These are phyloP conservation scores for Heliconius melpomene DNA, from an alignment of 1,140 invertebrate species.

Conservation along the genomic window DNA sequence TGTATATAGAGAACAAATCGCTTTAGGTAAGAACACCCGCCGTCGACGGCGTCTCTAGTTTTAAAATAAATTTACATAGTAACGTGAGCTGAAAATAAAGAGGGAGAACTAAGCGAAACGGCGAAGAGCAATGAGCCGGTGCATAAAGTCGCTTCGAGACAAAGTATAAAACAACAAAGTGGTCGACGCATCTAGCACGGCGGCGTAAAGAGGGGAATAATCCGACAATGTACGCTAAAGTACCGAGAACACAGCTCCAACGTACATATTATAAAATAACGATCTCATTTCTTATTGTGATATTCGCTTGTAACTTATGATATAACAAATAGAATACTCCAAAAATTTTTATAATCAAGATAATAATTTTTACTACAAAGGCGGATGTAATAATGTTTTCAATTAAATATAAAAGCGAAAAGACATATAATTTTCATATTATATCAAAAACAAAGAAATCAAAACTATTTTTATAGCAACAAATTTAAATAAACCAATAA, in stretches of 20 bases:
- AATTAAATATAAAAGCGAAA: not conserved
- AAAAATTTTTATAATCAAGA: too few relatives aligned
- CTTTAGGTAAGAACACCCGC: constrained; percentile 45
- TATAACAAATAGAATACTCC: constrained; percentile 33
- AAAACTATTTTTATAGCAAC: not conserved
- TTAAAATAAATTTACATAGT: constrained; percentile 77
- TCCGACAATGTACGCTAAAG: constrained; percentile 65
- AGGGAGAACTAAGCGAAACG: constrained; percentile 73
- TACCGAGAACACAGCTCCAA: constrained; percentile 66
- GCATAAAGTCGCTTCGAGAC: constrained; percentile 75
- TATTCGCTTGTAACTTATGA: constrained; percentile 53
- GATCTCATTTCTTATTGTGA: constrained; percentile 61
- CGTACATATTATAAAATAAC: constrained; percentile 73
- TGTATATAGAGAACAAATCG: constrained; percentile 39
- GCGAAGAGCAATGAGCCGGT: constrained; percentile 76
- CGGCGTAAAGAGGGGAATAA: constrained; percentile 72
- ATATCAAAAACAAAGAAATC: not conserved
- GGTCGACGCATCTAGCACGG: constrained; percentile 70
- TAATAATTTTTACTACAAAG: too few relatives aligned
- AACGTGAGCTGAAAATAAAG: constrained; percentile 73
- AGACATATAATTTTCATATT: not conserved
- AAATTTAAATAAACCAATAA: constrained; percentile 11
- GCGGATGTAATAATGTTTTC: not conserved
- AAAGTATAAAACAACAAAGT: constrained; percentile 79
- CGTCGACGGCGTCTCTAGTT: constrained; percentile 54